phyloP scores from a whole-genome alignment of 2,888 invertebrate species.

The Lycaena phlaeas region DNA sequence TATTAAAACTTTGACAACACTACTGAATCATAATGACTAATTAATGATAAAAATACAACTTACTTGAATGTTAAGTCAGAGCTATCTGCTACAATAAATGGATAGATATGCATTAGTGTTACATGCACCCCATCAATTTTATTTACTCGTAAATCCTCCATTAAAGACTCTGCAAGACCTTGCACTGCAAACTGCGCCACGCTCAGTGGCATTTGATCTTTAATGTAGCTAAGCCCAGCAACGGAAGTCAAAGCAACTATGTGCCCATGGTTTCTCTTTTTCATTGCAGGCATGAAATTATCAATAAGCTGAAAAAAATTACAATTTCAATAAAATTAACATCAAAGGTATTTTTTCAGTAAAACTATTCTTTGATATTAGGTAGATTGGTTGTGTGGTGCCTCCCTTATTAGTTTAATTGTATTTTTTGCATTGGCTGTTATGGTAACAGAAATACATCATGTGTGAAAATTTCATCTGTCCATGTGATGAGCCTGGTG shows the following conservation, averaged over 20 bases:
- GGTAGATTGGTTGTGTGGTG: too few relatives aligned
- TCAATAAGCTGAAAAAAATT: constrained; percentile 68
- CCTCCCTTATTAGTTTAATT: too few relatives aligned
- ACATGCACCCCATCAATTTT: constrained; percentile 71
- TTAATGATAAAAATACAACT: constrained; percentile 14
- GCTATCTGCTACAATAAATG: constrained; percentile 72
- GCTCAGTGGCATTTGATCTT: constrained; percentile 73
- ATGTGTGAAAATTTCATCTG: too few relatives aligned
- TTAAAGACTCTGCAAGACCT: constrained; percentile 75
- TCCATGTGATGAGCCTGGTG: too few relatives aligned
- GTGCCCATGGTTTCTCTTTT: constrained; percentile 71
- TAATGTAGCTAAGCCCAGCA: constrained; percentile 73
- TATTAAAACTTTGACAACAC: too few relatives aligned
- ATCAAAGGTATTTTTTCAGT: too few relatives aligned
- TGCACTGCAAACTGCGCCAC: constrained; percentile 79
- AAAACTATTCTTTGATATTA: too few relatives aligned
- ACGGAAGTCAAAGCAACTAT: constrained; percentile 76
- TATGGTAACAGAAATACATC: too few relatives aligned
- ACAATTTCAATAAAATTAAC: too few relatives aligned
- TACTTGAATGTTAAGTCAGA: constrained; percentile 73
- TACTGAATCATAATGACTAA: too few relatives aligned
- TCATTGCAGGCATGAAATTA: constrained; percentile 75
- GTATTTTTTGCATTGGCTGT: too few relatives aligned
- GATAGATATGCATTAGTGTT: constrained; percentile 75
- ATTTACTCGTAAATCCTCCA: constrained; percentile 73